Base-by-base conservation (phyloP, 2,113 vertebrate genomes). In the Aspidoscelis tigris region DNA sequence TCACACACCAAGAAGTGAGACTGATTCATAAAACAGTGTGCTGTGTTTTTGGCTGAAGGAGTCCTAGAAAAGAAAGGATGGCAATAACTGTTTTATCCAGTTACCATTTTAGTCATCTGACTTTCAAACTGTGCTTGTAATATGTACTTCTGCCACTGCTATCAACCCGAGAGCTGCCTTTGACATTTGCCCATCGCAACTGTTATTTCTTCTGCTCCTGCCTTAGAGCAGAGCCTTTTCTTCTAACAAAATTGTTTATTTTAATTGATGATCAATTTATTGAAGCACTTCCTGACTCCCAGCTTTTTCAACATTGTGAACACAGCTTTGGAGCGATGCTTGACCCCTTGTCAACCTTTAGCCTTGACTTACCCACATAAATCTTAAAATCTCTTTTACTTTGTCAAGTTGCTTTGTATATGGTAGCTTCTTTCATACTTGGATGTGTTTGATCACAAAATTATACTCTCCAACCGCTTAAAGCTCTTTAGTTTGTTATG, bases 281-380 rank as follows among this genome's bases (percentile, higher is more conserved):
- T 0, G 0, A 74, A 0, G 0, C 0, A 2, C 9, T 87, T 81
- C 41, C 81, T n/a, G 22, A 5, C 9, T 86, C 53, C 86, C 7
- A 0, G 76, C 0, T 0, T 73, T 83, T 61, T 68, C 41, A 74
- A 39, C 0, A 4, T 12, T 11, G 66, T 0, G 1, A 79, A 14
- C 2, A 0, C 1, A 0, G 33, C 0, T 0, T 68, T 76, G 39
- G 74, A 80, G 68, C 81, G 83, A 85, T 77, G 71, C 76, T 78
- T 87, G 90, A 83, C 86, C 84, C 71, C 3, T 0, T 78, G 66
- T 73, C 84, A 89, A n/a, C 79, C 84, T 84, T 83, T 84, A 0
- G 55, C 74, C 83, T 86, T 88, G 84, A 68, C 39, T 92, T 90
- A 78, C 84, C 64, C 87, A 82, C 84, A 78, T 80, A 84, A 87